Evolutionary conservation across 2,113 vertebrate genomes (phyloP), one percentile per base, ranked within the genome.

Genomic region (Acrocephalus kingi): DNA sequence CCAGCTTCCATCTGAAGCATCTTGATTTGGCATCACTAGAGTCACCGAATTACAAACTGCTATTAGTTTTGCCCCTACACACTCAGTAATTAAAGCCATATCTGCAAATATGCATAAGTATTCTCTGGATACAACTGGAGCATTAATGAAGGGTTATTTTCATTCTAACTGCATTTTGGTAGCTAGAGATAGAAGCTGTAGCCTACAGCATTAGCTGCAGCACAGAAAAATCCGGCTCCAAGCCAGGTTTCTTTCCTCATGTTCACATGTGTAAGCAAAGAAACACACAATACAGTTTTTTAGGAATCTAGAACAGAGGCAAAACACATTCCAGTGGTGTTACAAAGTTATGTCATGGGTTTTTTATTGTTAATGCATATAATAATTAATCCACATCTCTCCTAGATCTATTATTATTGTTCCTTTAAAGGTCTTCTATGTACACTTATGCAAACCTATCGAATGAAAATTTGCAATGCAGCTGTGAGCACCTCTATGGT

Each of bases 321-420:
- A 87, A 63, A 93, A 67, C 8, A 30, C 16, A 27, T 67, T 84
- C 13, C 15, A 66, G 43, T 27, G 62, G 27, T 20, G 4, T 35
- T 67, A 55, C 1, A 2, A 21, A 39, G 6, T 64, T 59, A 39
- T 39, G 6, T 43, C 6, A 28, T 16, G 5, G 10, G 1, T 2
- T 75, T 39, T 82, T 24, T 46, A 51, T 45, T 62, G 37, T 43
- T 67, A 87, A 54, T 37, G 5, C 5, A 33, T 31, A 24, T 7
- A 48, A 43, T 24, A 8, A 33, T 62, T 49, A 56, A 62, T 64
- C 49, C 41, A n/a, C 18, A 54, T n/a, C 10, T 63, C 10, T 61
- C 39, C 41, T 73, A 28, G 11, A 59, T 75, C 89, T 81, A 33
- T 69, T 35, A 54, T 46, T 71, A 43, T 20, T 78, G 13, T 28